Evolutionary conservation across 2,113 vertebrate species (phyloP), one percentile per base, ranked within the genome.

Genomic region (Ophthalmotilapia sp.): DNA sequence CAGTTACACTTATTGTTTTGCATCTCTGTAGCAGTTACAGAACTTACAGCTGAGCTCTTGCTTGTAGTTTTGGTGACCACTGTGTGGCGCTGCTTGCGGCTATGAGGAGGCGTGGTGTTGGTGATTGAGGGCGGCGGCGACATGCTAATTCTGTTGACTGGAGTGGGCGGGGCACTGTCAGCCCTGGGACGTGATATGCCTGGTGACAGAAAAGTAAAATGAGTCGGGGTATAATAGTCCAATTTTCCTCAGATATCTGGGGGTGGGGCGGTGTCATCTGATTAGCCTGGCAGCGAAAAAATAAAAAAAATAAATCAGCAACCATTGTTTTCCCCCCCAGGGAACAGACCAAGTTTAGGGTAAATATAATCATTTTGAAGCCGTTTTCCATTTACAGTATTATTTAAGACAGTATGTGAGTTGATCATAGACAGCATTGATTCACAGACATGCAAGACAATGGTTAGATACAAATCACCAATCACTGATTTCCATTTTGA

Each of bases 91-190:
- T 98, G 98, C 92, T 98, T 96, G 23, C 98, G 97, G 94, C 94
- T 99, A 90, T 98, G 98, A 53, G 98, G 98, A 3, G 98, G 98
- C 1, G 98, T 99, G 65, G 98, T 99, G 94, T 97, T 98, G 92
- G 93, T 92, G 3, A 97, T 95, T n/a, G 97, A 95, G 31, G 60
- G 97, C 10, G 95, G 95, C 4, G 98, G 97, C 49, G 98, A 97
- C 98, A 99, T 98, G 95, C 97, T 99, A 92, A 98, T 95, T 93
- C 98, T 97, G 88, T 98, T 99, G 38, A 99, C 98, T 0, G 98
- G 98, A 0, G 98, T 99, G 88, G 98, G 98, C 0, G 98, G 98
- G 45, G 98, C 97, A 4, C 98, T 99, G 85, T 99, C 98, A 5
- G 98, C 96, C 54, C 98, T 95, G 23, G 98, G 98, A 7, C 98